Base-by-base conservation (phyloP, 2,113 vertebrate species). In the Cromileptes altivelis region DNA sequence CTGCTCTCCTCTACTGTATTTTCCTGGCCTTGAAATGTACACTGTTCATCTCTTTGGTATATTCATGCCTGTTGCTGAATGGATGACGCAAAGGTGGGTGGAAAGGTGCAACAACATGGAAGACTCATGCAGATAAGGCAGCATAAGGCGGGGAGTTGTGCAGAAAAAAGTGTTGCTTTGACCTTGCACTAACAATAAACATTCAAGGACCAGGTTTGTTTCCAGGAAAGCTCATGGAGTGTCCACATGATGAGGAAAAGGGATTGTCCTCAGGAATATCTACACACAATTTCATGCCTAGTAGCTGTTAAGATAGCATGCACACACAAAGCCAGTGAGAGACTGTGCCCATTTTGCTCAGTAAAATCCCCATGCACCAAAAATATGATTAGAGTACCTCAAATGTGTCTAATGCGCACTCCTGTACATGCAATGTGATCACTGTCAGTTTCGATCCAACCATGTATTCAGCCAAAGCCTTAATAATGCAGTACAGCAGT, bases 371-470 rank as follows among this genome's bases (percentile, higher is more conserved):
- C 1, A 1, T n/a, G 17, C 10, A 45, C 37, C 23, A 30, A 45
- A 10, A 56, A 62, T 18, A 30, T 56, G 3, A 23, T 45, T 56
- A 45, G 5, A 57, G 14, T 7, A 21, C 12, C 69, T 40, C 27
- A 30, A 80, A 61, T 15, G 7, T 0, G 2, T 17, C 37, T 33
- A 73, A 77, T 6, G 45, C 30, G 27, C 4, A 45, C 6, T 13
- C n/a, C 19, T 23, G 11, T 37, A 49, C 19, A 3, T 37, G 42
- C 6, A 55, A 37, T 42, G 52, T 23, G 21, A 63, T 17, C 23
- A 25, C 53, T 65, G 53, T 65, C 81, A 37, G 15, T 65, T 78
- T 58, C 52, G 17, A 73, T 72, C 37, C 65, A 64, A 40, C 80
- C 68, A 52, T 33, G 61, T 37, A 30, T 67, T 73, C 61, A 45